Conservation (phyloP, 2,113 vertebrate species). For the Cololabis saira region DNA sequence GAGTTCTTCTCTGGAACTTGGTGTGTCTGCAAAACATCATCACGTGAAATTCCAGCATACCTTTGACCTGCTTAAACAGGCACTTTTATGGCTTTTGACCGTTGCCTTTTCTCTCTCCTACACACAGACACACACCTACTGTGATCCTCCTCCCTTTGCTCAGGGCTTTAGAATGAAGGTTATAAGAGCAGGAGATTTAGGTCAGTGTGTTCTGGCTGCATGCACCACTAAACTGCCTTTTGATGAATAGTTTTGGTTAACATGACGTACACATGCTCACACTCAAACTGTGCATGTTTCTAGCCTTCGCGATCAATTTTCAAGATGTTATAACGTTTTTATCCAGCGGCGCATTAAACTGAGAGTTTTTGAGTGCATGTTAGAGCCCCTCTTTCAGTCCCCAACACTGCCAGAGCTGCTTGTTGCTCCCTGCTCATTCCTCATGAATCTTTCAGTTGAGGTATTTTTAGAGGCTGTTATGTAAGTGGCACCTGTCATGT, state of each 20-base stretch:
- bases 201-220: constrained; percentile 61
- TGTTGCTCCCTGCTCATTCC: constrained; percentile 47
- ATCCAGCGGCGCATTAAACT: background rate
- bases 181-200: constrained; percentile 65
- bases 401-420: constrained; percentile 40
- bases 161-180: constrained; percentile 52
- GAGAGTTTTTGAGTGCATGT: constrained; percentile 6
- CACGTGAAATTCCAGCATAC: constrained; percentile 57
- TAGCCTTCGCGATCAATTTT: constrained; percentile 7
- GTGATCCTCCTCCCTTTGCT: constrained; percentile 13
- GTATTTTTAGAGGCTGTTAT: constrained; percentile 83
- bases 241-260: constrained; percentile 39
- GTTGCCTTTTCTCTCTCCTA: constrained; percentile 3
- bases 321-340: constrained; percentile 8
- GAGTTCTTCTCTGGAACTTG: constrained; percentile 20
- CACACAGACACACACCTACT: background rate
- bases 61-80: constrained; percentile 49
- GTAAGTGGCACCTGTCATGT: constrained; percentile 83
- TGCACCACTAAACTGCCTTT: constrained; percentile 49
- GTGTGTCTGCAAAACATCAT: constrained; percentile 26
- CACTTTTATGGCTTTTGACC: constrained; percentile 40
- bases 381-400: constrained; percentile 32
- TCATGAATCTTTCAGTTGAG: constrained; percentile 79
- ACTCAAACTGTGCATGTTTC: background rate
- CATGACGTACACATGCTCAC: constrained; percentile 18